Conservation (phyloP, 2,888 invertebrate genomes). For the Ormyrus nitidulus region DNA sequence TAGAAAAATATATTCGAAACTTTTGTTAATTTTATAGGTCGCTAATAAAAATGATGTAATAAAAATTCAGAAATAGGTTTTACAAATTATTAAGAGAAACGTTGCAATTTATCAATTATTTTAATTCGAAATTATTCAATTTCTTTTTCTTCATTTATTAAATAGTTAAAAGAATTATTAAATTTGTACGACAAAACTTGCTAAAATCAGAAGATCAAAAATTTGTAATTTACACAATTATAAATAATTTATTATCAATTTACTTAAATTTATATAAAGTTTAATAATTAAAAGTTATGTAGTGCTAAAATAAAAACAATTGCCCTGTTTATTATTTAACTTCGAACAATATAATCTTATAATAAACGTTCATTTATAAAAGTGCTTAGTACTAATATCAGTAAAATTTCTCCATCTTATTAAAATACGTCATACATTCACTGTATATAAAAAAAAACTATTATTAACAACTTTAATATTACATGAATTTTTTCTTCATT, state of each 20-base stretch:
- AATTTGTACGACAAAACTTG: no score
- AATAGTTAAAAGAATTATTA: no score
- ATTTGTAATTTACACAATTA: neutral
- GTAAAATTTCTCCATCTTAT: neutral
- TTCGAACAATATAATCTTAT: neutral
- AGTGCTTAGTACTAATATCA: neutral
- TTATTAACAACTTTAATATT: conserved; percentile 14
- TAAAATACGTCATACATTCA: neutral
- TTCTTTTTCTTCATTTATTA: no score
- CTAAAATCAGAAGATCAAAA: neutral
- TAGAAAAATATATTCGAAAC: neutral
- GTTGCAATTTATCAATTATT: no score
- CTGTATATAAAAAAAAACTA: neutral
- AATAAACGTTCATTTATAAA: neutral
- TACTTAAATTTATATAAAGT: neutral
- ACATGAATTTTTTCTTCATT: conserved; percentile 20
- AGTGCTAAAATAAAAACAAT: conserved; percentile 27
- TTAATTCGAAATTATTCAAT: no score
- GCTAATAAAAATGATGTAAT: neutral
- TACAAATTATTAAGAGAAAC: no score
- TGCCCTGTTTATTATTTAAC: conserved; percentile 8
- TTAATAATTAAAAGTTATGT: conserved; percentile 13
- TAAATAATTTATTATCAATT: neutral
- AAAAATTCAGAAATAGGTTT: neutral
- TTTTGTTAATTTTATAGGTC: neutral